Base-by-base conservation (phyloP, 2,797 vertebrate species). In the Gastrophryne carolinensis region DNA sequence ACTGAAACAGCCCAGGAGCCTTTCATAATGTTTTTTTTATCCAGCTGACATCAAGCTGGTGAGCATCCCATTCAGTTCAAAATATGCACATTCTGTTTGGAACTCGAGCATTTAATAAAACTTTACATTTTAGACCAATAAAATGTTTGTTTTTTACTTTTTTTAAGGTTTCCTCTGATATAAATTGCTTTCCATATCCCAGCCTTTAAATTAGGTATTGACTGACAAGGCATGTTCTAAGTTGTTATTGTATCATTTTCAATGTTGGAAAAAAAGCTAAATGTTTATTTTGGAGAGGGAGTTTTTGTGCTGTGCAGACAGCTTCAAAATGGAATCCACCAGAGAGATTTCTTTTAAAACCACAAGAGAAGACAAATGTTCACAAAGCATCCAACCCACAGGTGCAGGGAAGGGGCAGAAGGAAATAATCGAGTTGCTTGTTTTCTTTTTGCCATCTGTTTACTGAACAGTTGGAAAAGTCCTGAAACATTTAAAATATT, bases 401-500 rank as follows among this genome's bases (percentile, higher is more conserved):
- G 61, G 50, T 52, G 34, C 35, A 35, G 47, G 65, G 57, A 41
- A 63, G 27, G 34, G 5, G 37, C 27, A 35, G 50, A 17, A 37
- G 47, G 35, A 53, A 49, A 49, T 69, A 61, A 62, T 71, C 60
- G 32, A 21, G 74, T 57, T 77, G 62, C 57, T 71, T 70, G 57
- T 70, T 76, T 76, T 76, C 19, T n/a, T 70, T 64, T 52, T 24
- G 50, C 58, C 49, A 71, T 67, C 74, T 77, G 74, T 71, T 71
- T 71, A 71, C 58, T 32, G n/a, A 61, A 49, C 37, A 53, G 23
- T 65, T 75, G 39, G 24, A 75, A 53, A 27, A 50, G 19, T 58
- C 50, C 10, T 9, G 44, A 44, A 62, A 37, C 44, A 57, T 19
- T 29, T 23, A 37, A 56, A 27, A 12, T 64, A 27, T 65, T 39